Evolutionary conservation across 1,140 invertebrate species (phyloP).

Genomic region (Bombus superbus): DNA sequence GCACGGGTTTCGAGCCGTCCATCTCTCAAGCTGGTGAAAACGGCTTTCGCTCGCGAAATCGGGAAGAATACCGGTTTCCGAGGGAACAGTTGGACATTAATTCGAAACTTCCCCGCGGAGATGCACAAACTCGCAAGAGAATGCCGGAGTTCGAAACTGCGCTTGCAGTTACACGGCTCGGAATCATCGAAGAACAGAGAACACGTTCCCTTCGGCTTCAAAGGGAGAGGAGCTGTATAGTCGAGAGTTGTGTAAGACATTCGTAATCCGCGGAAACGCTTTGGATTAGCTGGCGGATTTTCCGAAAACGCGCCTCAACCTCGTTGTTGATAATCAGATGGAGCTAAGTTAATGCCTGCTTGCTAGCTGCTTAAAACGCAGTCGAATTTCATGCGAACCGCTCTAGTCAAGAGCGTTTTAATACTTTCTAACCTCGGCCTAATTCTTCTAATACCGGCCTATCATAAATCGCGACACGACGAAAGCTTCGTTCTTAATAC

Average conservation of each 20-base stretch:
- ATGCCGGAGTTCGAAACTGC: conserved; percentile 42
- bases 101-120: conserved; percentile 23
- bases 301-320: conserved; percentile 4
- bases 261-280: conserved; percentile 25
- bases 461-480: no score
- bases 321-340: conserved; percentile 30
- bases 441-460: no score
- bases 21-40: not conserved
- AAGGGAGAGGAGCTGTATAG: not conserved
- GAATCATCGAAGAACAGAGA: conserved; percentile 36
- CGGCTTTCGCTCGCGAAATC: not conserved
- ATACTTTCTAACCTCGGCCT: not conserved
- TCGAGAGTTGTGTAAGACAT: conserved; percentile 42
- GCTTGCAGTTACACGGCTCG: conserved; percentile 1
- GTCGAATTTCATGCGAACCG: conserved; percentile 5
- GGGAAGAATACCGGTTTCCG: not conserved
- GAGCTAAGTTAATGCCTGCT: conserved; percentile 1
- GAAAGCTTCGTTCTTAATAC: no score
- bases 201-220: conserved; percentile 14
- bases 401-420: not conserved
- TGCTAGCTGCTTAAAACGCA: conserved; percentile 15
- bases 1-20: not conserved
- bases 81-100: conserved; percentile 23
- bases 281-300: conserved; percentile 27
- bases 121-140: conserved; percentile 6